Conservation (phyloP, 1,140 invertebrate genomes). For the Steinernema feltiae region DNA sequence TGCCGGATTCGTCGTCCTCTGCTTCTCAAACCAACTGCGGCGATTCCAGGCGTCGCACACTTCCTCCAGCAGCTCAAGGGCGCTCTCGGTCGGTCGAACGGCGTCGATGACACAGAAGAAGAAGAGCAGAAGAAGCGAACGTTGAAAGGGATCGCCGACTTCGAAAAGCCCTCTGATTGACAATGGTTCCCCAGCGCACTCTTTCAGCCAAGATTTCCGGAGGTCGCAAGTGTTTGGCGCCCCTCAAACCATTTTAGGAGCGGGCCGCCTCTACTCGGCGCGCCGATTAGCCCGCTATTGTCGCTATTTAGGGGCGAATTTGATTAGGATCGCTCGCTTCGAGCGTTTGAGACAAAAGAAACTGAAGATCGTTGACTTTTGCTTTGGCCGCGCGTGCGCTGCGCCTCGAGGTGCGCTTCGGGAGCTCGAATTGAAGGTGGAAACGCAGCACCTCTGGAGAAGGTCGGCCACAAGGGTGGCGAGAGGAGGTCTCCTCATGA, state of each 20-base stretch:
- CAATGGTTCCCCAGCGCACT: background rate
- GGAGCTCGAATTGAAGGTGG: no score
- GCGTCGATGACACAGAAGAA: no score
- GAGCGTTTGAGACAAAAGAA: background rate
- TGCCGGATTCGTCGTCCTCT: background rate
- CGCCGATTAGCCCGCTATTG: background rate
- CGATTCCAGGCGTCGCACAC: no score
- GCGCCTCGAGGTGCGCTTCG: no score
- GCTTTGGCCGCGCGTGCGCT: no score
- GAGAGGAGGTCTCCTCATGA: background rate
- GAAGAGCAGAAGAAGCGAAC: background rate
- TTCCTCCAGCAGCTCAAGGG: background rate
- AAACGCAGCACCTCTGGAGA: no score
- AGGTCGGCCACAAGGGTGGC: no score
- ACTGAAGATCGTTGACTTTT: no score
- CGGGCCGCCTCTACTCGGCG: background rate
- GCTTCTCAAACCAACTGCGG: no score
- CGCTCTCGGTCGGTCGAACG: no score
- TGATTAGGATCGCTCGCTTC: constrained; percentile 11
- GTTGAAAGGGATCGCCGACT: background rate
- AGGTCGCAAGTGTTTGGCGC: constrained; percentile 4
- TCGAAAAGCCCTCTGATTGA: background rate
- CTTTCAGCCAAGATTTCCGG: constrained; percentile 8
- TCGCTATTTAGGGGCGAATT: constrained; percentile 13
- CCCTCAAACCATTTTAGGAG: background rate